phyloP scores from a whole-genome alignment of 2,888 invertebrate species.

The Esperia sulphurella region DNA sequence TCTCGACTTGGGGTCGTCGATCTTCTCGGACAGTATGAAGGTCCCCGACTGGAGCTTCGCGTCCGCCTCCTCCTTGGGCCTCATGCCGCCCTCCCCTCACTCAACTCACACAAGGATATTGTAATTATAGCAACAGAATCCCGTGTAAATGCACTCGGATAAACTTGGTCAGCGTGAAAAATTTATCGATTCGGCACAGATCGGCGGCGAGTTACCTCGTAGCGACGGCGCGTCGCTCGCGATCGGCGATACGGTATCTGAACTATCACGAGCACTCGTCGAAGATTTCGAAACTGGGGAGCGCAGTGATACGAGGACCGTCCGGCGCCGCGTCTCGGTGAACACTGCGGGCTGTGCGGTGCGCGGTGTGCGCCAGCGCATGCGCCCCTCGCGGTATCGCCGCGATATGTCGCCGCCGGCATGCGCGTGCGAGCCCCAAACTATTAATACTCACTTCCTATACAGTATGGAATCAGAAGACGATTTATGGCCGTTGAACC shows the following conservation, averaged over 20 bases:
- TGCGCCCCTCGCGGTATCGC: slow-evolving; percentile 23
- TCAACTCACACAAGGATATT: slow-evolving; percentile 44
- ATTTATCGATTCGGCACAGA: slow-evolving; percentile 48
- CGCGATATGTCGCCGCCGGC: slow-evolving; percentile 25
- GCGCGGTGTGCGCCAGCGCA: slow-evolving; percentile 23
- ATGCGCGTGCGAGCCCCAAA: slow-evolving; percentile 41
- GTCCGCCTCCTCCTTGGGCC: slow-evolving; percentile 66
- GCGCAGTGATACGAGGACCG: slow-evolving; percentile 17
- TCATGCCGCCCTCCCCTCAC: slow-evolving; percentile 39
- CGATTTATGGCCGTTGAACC: slow-evolving; percentile 74
- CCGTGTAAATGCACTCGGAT: slow-evolving; percentile 43
- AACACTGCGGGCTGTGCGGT: slow-evolving; percentile 29
- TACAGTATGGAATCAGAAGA: slow-evolving; percentile 60
- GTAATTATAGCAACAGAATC: slow-evolving; percentile 45
- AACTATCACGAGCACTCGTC: slow-evolving; percentile 60
- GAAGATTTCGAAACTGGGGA: slow-evolving; percentile 44
- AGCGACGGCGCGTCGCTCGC: slow-evolving; percentile 42
- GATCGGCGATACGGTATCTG: slow-evolving; percentile 59
- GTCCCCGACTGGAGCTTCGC: slow-evolving; percentile 69
- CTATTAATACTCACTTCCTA: slow-evolving; percentile 75
- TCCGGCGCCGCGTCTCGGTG: slow-evolving; percentile 24
- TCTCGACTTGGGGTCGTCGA: slow-evolving; percentile 71
- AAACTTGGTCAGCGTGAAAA: slow-evolving; percentile 36
- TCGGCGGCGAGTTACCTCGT: slow-evolving; percentile 46
- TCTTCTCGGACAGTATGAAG: slow-evolving; percentile 79